Evolutionary conservation across 2,113 vertebrate species (phyloP).

Genomic region (Lophotis ruficrista): DNA sequence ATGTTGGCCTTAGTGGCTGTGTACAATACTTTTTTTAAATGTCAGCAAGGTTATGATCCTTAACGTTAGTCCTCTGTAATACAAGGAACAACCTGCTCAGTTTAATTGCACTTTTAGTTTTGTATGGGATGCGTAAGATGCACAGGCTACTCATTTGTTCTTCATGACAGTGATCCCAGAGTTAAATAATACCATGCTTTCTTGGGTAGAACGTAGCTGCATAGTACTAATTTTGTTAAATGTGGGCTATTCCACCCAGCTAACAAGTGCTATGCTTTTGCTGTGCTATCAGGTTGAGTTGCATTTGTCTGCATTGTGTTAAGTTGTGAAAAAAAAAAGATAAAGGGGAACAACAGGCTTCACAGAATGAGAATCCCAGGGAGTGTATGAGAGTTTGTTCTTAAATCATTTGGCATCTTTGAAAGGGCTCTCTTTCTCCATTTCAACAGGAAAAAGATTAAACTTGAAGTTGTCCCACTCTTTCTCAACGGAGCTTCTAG

Average conservation of each 20-base stretch:
- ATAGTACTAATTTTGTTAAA: background rate
- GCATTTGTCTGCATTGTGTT: background rate
- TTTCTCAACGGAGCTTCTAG: background rate
- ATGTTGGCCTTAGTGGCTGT: background rate
- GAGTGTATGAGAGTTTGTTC: background rate
- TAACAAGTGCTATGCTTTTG: fast-evolving
- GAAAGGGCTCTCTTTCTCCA: background rate
- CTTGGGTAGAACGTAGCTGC: background rate
- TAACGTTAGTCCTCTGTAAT: background rate
- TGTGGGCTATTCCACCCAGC: background rate
- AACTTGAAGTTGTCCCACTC: background rate
- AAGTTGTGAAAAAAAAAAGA: background rate
- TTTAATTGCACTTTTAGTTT: background rate
- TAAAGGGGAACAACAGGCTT: background rate
- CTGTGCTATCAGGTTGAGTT: background rate
- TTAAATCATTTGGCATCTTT: background rate
- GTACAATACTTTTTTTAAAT: background rate
- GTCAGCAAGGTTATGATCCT: background rate
- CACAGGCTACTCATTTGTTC: background rate
- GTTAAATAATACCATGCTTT: background rate
- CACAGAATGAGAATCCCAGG: background rate
- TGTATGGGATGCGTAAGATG: fast-evolving
- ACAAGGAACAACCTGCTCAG: background rate
- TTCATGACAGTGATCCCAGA: background rate
- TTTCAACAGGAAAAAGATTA: background rate